Conservation (phyloP, 2,113 vertebrate species). For the Sorex araneus region DNA sequence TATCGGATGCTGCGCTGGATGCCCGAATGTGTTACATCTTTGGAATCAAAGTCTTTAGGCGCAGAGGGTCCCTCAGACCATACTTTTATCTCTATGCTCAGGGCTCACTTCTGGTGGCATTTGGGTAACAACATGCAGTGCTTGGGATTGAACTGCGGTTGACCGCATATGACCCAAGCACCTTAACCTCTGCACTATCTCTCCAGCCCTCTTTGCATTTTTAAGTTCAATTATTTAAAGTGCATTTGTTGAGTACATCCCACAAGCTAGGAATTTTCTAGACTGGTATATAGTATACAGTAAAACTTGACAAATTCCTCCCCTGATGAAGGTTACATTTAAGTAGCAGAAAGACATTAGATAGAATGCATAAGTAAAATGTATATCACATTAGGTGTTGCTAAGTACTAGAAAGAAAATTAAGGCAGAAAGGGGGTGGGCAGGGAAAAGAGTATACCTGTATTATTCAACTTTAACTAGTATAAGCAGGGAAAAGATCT, state of each 20-base stretch:
- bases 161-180: no score
- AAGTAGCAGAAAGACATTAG: not conserved
- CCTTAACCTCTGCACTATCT: no score
- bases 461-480: not conserved
- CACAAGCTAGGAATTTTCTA: not conserved
- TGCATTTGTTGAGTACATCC: slow-evolving; percentile 15
- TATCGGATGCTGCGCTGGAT: no score
- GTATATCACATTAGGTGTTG: not conserved
- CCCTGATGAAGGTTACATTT: not conserved
- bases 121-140: no score
- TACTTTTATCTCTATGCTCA: no score
- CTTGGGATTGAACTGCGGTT: no score
- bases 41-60: no score
- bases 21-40: no score
- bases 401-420: not conserved
- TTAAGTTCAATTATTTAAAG: slow-evolving; percentile 10
- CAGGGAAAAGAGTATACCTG: not conserved
- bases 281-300: not conserved
- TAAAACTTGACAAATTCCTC: not conserved
- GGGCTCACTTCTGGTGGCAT: no score
- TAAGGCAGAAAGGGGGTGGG: not conserved
- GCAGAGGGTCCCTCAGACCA: no score
- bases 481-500: not conserved
- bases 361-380: not conserved
- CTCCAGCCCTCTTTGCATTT: not conserved